Evolutionary conservation across 2,113 vertebrate species (phyloP).

Genomic region (Gorsachius goisagi): DNA sequence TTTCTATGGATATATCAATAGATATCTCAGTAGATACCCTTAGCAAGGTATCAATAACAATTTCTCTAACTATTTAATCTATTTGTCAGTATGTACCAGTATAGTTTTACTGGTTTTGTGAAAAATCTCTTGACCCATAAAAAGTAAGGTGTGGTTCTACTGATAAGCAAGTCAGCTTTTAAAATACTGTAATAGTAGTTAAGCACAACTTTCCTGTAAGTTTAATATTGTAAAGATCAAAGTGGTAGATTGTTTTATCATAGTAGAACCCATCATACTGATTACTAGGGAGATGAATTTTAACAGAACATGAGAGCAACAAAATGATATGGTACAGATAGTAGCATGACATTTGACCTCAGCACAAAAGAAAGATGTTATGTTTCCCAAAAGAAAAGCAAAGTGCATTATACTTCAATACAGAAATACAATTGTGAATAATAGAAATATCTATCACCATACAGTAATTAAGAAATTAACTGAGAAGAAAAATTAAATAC

Average conservation of each 20-base stretch:
- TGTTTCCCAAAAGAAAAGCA: background rate
- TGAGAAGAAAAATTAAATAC: background rate
- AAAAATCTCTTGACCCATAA: background rate
- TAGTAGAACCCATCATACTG: background rate
- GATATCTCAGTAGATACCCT: background rate
- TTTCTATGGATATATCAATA: background rate
- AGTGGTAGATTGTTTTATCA: background rate
- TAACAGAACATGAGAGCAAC: background rate
- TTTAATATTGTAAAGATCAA: background rate
- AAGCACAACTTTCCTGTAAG: background rate
- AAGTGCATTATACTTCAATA: background rate
- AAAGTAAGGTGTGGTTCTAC: background rate
- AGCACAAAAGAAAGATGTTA: background rate
- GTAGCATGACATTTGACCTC: background rate
- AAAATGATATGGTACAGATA: background rate
- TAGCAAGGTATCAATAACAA: background rate
- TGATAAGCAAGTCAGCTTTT: background rate
- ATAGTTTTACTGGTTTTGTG: background rate
- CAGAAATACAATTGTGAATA: background rate
- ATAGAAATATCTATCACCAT: background rate
- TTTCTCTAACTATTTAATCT: background rate
- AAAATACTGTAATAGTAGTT: background rate
- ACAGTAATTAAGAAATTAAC: background rate
- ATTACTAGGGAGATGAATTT: background rate
- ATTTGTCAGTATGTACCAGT: background rate